Evolutionary conservation across 2,888 invertebrate genomes (phyloP), one percentile per base, ranked within the genome.

Genomic region (Halictus ligatus): DNA sequence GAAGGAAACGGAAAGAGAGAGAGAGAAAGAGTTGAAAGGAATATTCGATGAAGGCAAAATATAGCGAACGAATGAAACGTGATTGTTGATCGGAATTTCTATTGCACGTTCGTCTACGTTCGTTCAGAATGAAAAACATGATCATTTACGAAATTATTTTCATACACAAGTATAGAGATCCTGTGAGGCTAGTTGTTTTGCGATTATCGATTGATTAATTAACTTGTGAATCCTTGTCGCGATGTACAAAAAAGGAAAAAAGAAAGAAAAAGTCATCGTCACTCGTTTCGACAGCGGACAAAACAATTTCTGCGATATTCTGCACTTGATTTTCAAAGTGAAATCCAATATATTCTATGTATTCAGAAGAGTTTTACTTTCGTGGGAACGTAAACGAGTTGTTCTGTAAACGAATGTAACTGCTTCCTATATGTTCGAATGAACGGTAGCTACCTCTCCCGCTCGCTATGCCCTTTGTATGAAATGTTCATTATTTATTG

Each of bases 401-500:
- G 67, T 82, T 78, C 75, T 79, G 64, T 75, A 80, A 71, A 79
- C 54, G 40, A 69, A 54, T 40, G 67, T 48, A 64, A 64, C 58
- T 72, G 46, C 43, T n/a, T 80, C 76, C 25, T 60, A 40, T 80
- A 54, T 71, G 79, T 84, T 84, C 64, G 40, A 78, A 72, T 50
- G 83, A 83, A 73, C 54, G 46, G 75, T 83, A 83, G 78, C 71
- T 79, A 84, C 83, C 71, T 78, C 73, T 75, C 75, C 50, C 67
- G 78, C 58, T 81, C 48, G 80, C 82, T 86, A 75, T 64, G 77
- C 75, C 54, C 86, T 83, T 78, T 79, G 76, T 83, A 83, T 83
- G 83, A 73, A 83, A 80, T 80, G 79, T 86, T 83, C 79, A 75
- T 87, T 73, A 80, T 83, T 76, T 87, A 79, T 87, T 82, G 81